Percentiles rank a stretch among this genome's conserved stretches.
phyloP scores from a whole-genome alignment of 2,797 vertebrate genomes.

The Nasua narica region DNA sequence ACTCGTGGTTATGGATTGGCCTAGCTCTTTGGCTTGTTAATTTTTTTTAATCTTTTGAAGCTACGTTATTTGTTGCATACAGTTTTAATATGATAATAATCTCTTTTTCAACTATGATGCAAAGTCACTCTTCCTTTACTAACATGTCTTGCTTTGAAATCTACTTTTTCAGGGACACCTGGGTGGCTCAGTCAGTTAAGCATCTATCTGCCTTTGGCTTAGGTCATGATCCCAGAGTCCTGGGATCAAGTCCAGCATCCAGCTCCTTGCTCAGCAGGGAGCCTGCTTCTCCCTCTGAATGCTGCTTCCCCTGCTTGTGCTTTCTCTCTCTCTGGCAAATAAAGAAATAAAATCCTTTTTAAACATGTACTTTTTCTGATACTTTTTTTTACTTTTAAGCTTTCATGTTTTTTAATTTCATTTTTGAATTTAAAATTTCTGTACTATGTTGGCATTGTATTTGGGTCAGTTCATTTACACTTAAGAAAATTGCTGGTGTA shows the following conservation, averaged over 20 bases:
- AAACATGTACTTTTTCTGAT: background rate
- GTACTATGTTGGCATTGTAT: background rate
- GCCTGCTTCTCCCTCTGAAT: no score
- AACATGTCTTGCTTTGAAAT: constrained; percentile 16
- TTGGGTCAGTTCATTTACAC: background rate
- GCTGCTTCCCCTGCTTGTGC: no score
- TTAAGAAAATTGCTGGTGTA: background rate
- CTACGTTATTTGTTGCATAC: background rate
- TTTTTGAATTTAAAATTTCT: background rate
- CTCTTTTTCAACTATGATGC: background rate
- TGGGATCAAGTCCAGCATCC: no score
- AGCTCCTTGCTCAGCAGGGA: no score
- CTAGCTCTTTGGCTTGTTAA: background rate
- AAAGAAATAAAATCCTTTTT: no score
- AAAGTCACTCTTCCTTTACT: background rate
- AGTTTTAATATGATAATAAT: background rate
- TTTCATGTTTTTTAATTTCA: constrained; percentile 36
- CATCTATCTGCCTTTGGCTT: no score
- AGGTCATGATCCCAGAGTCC: no score
- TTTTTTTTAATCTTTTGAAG: background rate
- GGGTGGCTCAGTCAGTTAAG: no score
- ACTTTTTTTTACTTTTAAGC: background rate
- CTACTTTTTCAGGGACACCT: background rate
- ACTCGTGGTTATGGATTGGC: background rate
- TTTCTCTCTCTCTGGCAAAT: no score